Percentiles rank a stretch among this genome's conserved stretches.
Conservation (phyloP, 92 coral and sea anemone species). For the Epizoanthus rinbou region DNA sequence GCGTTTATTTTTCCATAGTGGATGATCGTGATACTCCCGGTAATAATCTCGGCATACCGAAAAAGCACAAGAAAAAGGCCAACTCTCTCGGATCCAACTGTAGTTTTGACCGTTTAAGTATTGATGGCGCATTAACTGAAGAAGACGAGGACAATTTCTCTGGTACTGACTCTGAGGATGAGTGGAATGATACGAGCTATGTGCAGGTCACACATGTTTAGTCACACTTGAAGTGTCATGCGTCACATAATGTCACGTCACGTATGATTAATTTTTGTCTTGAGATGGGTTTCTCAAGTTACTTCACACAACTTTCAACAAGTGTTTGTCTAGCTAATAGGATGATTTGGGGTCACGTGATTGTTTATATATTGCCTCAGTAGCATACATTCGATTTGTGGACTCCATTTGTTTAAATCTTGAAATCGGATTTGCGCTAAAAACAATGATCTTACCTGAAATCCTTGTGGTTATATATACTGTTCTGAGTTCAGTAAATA, state of each 20-base stretch:
- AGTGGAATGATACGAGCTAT: conserved; percentile 61
- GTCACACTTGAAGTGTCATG: neutral
- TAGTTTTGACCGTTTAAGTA: conserved; percentile 48
- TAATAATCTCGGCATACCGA: conserved; percentile 15
- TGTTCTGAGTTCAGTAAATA: too few species aligned
- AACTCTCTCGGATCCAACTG: conserved; percentile 53
- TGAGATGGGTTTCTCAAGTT: neutral
- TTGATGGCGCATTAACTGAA: conserved; percentile 41
- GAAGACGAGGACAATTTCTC: conserved; percentile 81
- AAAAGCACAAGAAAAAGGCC: conserved; percentile 35
- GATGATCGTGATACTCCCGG: neutral
- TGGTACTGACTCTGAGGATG: conserved; percentile 79
- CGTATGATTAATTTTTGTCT: neutral
- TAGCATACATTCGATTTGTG: neutral
- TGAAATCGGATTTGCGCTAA: too few species aligned
- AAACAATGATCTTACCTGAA: too few species aligned
- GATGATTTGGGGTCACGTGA: too few species aligned
- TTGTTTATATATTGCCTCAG: neutral
- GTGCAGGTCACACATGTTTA: conserved; percentile 32
- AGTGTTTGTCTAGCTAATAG: neutral
- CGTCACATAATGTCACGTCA: neutral
- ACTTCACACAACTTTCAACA: neutral
- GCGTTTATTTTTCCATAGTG: conserved; percentile 23
- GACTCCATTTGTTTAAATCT: neutral
- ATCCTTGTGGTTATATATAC: too few species aligned